Evolutionary conservation across 2,797 vertebrate genomes (phyloP), one percentile per base, ranked within the genome.

Genomic region (Sciurus carolinensis): DNA sequence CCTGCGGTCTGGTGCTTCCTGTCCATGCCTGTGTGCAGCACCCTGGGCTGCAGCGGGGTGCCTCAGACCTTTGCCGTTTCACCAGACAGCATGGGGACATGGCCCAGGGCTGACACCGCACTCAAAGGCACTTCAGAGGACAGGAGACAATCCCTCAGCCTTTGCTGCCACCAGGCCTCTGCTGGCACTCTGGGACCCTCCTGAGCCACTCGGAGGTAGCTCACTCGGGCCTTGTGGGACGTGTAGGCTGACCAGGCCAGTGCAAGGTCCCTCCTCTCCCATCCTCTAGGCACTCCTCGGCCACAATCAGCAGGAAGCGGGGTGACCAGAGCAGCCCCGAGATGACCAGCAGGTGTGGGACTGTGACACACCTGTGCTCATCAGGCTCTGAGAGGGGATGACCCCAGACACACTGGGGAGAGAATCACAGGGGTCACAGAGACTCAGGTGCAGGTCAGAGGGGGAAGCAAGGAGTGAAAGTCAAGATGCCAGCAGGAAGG

Each of bases 1-100:
- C 54, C 66, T 39, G 22, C 15, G 44, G 3, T 12, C n/a, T 44
- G 26, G 7, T 26, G 20, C 42, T 5, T 47, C 57, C 67, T 33
- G 22, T 83, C 14, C 4, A 42, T 17, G 3, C 4, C 7, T 1
- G 14, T 2, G 15, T 3, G 11, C 18, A 2, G 8, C 54, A 28
- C 47, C 22, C 5, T 50, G 72, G 13, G 26, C 36, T 30, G 39
- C 28, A 24, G 57, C 3, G 12, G n/a, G 28, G 64, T 10, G 22
- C 54, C 57, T 28, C 13, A 26, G 39, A 50, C 47, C 47, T 44
- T 54, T 59, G 33, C 26, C 6, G 0, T 39, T 76, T 36, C 62
- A 47, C 26, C 26, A 47, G 18, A n/a, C 11, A 7, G 15, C 0
- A 9, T 2, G 8, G 52, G 11, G 62, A n/a, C 1, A 12, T 11